A percentile compares a stretch with the other conserved stretches of the same genome.
These are phyloP conservation scores for Zaprionus ornatus DNA, from an alignment of 1,140 invertebrate genomes.

Conservation along the genomic window DNA sequence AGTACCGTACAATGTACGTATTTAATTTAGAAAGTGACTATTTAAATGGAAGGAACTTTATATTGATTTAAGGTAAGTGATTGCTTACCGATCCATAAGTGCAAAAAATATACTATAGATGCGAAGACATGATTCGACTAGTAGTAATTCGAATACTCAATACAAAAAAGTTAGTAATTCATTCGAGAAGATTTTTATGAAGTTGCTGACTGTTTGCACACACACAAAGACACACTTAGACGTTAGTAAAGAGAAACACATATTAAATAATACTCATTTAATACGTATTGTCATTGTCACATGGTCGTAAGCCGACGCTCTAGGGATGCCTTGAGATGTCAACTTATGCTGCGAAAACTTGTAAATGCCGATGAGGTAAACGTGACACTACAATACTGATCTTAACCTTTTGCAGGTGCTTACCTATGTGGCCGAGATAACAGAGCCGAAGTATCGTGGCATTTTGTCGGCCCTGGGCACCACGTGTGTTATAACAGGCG, in stretches of 20 bases:
- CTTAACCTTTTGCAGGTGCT: conserved; percentile 85
- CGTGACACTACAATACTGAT: conserved; percentile 1
- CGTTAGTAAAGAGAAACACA: background rate
- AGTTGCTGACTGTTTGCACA: background rate
- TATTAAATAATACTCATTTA: background rate
- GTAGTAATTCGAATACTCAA: background rate
- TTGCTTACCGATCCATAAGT: too few relatives aligned
- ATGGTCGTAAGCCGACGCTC: background rate
- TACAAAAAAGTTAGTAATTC: background rate
- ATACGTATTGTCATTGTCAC: conserved; percentile 3
- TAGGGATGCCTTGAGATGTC: conserved; percentile 18
- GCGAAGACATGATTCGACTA: too few relatives aligned
- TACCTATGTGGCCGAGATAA: conserved; percentile 92
- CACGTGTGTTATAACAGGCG: conserved; percentile 89
- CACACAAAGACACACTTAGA: background rate
- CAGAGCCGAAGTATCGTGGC: conserved; percentile 90
- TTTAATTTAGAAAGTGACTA: too few relatives aligned
- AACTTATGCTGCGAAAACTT: background rate
- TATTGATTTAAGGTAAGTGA: too few relatives aligned
- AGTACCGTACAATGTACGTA: too few relatives aligned
- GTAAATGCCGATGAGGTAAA: conserved; percentile 9
- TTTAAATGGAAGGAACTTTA: too few relatives aligned
- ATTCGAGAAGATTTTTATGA: background rate
- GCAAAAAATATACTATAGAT: too few relatives aligned
- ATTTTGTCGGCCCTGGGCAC: conserved; percentile 89